Percentiles rank a stretch among this genome's conserved stretches.
These are phyloP conservation scores for Alca torda DNA, from an alignment of 2,797 vertebrate genomes.

Conservation along the genomic window DNA sequence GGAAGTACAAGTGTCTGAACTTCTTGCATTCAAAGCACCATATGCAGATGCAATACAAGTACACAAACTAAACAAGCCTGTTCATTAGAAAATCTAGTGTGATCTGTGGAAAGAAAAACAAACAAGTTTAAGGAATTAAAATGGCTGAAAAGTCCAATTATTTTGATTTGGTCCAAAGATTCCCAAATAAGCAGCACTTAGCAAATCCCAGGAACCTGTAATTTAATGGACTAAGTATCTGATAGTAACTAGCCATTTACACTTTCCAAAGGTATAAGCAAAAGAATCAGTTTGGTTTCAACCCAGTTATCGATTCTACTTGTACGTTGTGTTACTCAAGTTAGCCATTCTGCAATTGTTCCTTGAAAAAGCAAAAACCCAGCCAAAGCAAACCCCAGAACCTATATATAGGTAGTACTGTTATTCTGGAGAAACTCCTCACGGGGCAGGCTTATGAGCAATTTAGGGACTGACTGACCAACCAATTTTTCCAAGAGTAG, in stretches of 20 bases:
- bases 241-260: background rate
- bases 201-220: background rate
- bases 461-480: background rate
- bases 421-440: background rate
- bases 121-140: background rate
- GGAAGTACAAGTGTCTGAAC: background rate
- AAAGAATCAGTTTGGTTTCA: background rate
- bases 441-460: background rate
- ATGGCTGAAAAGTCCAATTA: background rate
- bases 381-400: background rate
- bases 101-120: background rate
- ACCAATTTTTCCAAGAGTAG: background rate
- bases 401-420: background rate
- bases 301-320: background rate
- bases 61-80: background rate
- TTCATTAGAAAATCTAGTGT: background rate
- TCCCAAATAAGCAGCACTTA: background rate
- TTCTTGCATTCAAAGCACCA: background rate
- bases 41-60: background rate
- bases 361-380: background rate
- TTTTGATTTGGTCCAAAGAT: background rate
- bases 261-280: background rate
- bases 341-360: background rate
- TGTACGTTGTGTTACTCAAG: background rate
- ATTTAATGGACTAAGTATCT: background rate